A percentile compares a stretch with the other conserved stretches of the same genome.
These are phyloP conservation scores for Dysmachus trigonus DNA, from an alignment of 2,888 invertebrate genomes.

Conservation along the genomic window DNA sequence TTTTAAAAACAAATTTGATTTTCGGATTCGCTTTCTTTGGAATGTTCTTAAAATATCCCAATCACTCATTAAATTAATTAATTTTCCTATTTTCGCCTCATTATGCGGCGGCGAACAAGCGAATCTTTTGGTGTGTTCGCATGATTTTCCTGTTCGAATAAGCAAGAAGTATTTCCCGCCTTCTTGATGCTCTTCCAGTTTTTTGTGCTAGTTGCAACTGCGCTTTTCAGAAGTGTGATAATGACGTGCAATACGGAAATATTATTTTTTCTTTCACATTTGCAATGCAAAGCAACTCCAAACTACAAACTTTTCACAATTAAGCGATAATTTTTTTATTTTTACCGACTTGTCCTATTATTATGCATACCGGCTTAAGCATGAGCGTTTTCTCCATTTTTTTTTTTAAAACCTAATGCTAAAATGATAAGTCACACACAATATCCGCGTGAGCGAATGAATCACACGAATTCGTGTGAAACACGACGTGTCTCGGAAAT, in stretches of 20 bases:
- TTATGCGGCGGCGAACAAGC: background rate
- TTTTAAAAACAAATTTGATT: too few relatives aligned
- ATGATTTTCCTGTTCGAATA: background rate
- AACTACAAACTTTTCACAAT: background rate
- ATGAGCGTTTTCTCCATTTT: background rate
- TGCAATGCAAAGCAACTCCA: background rate
- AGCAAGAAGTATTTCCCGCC: conserved; percentile 18
- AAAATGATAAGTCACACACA: background rate
- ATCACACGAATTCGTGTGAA: background rate
- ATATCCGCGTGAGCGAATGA: background rate
- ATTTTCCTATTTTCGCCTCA: too few relatives aligned
- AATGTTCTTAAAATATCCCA: too few relatives aligned
- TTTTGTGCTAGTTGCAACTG: background rate
- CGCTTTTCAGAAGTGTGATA: background rate
- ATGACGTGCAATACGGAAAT: conserved; percentile 28
- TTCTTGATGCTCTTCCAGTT: background rate
- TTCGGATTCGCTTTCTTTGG: too few relatives aligned
- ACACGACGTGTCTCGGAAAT: conserved; percentile 21
- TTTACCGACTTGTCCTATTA: background rate
- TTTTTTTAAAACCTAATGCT: background rate
- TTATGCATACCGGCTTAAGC: background rate
- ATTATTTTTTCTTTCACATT: background rate
- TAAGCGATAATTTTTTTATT: background rate
- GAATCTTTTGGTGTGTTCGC: background rate
- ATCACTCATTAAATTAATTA: too few relatives aligned